Percentiles rank a stretch among this genome's conserved stretches.
phyloP scores from a whole-genome alignment of 2,797 vertebrate genomes.

The Clarias platycephalus region DNA sequence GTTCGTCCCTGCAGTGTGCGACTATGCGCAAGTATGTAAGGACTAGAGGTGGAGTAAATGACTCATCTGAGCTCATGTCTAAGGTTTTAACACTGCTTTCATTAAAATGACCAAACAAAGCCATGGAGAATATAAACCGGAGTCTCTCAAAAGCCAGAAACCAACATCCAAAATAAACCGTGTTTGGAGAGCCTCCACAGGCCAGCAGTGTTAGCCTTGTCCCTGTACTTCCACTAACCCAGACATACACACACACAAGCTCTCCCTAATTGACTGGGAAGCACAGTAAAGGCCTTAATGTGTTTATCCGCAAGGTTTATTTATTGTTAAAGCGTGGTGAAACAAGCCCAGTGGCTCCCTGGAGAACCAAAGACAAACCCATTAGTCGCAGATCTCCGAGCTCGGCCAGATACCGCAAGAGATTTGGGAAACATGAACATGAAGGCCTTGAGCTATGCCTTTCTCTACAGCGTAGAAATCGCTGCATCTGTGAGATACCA shows the following conservation, averaged over 20 bases:
- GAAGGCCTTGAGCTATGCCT: neutral
- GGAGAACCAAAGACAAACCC: conserved; percentile 43
- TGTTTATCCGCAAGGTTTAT: conserved; percentile 45
- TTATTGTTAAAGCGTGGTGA: conserved; percentile 44
- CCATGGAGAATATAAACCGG: conserved; percentile 37
- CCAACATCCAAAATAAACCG: conserved; percentile 43
- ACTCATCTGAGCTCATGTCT: conserved; percentile 37
- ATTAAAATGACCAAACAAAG: conserved; percentile 46
- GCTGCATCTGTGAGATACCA: conserved; percentile 9
- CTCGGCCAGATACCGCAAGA: conserved; percentile 10
- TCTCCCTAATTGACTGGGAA: conserved; percentile 38
- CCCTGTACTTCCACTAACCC: conserved; percentile 27
- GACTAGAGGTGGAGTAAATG: conserved; percentile 28
- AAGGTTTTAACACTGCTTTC: conserved; percentile 28
- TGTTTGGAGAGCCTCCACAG: conserved; percentile 41
- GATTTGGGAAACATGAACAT: neutral
- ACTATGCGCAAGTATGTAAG: conserved; percentile 28
- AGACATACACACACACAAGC: conserved; percentile 27
- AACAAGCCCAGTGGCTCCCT: conserved; percentile 26
- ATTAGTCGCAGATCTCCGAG: conserved; percentile 22
- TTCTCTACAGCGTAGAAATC: neutral
- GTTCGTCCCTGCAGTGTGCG: conserved; percentile 12
- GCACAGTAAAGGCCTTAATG: conserved; percentile 42
- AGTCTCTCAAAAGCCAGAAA: conserved; percentile 37
- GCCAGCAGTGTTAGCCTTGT: conserved; percentile 12